Percentiles rank a stretch among this genome's conserved stretches.
Conservation (phyloP, 2,888 invertebrate genomes). For the Argynnis bischoffii region DNA sequence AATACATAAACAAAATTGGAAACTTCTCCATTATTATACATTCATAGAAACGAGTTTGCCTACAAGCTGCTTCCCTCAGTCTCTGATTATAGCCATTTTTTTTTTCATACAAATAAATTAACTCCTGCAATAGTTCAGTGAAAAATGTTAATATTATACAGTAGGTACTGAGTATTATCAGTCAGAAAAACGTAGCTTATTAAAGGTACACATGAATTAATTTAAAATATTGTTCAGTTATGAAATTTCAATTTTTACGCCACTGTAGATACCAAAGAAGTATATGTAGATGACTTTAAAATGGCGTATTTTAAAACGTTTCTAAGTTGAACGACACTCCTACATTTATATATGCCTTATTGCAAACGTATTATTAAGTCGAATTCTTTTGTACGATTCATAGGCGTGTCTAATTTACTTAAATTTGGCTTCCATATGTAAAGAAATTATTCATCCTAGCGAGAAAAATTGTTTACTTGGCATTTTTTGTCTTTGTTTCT, state of each 20-base stretch:
- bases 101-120: conserved; percentile 10
- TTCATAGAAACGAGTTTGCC: conserved; percentile 22
- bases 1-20: too few species aligned
- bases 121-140: background rate
- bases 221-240: too few species aligned
- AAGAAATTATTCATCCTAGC: conserved; percentile 55
- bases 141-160: background rate
- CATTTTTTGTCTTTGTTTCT: conserved; percentile 87
- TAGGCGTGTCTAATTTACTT: conserved; percentile 12
- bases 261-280: too few species aligned
- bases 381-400: conserved; percentile 15
- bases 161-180: too few species aligned
- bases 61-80: conserved; percentile 26
- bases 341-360: conserved; percentile 5
- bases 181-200: too few species aligned
- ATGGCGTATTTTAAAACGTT: background rate
- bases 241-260: too few species aligned
- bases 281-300: too few species aligned
- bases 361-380: conserved; percentile 17
- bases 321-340: conserved; percentile 14
- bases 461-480: conserved; percentile 73
- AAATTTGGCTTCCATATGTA: conserved; percentile 1
- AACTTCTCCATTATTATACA: background rate
- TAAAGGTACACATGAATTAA: too few species aligned
- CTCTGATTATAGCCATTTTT: conserved; percentile 29